Evolutionary conservation across 2,113 vertebrate species (phyloP).

Genomic region (Austrofundulus limnaeus): DNA sequence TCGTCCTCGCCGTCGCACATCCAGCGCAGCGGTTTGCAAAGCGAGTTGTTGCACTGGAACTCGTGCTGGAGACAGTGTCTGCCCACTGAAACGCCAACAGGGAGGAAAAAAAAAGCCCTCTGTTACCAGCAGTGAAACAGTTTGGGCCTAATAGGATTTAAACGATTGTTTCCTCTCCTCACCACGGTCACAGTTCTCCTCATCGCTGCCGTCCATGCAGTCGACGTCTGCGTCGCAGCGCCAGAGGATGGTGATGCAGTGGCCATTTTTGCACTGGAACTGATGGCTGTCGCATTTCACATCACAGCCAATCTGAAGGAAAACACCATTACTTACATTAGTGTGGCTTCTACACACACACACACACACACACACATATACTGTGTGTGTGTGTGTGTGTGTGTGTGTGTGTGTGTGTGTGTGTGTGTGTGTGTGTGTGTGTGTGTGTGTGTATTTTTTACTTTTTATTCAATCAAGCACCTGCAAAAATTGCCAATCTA

Average conservation of each 20-base stretch:
- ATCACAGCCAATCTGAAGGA: constrained; percentile 87
- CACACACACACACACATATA: no score
- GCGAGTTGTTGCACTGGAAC: constrained; percentile 97
- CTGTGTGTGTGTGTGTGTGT: no score
- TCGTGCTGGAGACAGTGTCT: constrained; percentile 91
- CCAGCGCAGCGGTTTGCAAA: constrained; percentile 96
- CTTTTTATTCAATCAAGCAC: no score
- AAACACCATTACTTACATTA: background rate
- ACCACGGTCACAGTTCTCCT: constrained; percentile 88
- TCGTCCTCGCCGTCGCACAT: constrained; percentile 95
- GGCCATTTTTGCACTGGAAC: constrained; percentile 94
- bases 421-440: no score
- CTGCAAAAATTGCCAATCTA: no score
- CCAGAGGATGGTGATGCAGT: constrained; percentile 96
- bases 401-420: no score
- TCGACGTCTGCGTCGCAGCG: constrained; percentile 90
- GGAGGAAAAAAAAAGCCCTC: background rate
- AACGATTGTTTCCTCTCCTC: constrained; percentile 69
- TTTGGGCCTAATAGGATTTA: background rate
- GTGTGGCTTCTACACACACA: no score
- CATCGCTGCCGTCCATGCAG: constrained; percentile 94
- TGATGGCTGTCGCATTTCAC: constrained; percentile 93
- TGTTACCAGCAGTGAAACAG: no score
- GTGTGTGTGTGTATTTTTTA: no score
- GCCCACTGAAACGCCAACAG: constrained; percentile 64